Base-by-base conservation (phyloP, 2,113 vertebrate species). In the Podilymbus podiceps region DNA sequence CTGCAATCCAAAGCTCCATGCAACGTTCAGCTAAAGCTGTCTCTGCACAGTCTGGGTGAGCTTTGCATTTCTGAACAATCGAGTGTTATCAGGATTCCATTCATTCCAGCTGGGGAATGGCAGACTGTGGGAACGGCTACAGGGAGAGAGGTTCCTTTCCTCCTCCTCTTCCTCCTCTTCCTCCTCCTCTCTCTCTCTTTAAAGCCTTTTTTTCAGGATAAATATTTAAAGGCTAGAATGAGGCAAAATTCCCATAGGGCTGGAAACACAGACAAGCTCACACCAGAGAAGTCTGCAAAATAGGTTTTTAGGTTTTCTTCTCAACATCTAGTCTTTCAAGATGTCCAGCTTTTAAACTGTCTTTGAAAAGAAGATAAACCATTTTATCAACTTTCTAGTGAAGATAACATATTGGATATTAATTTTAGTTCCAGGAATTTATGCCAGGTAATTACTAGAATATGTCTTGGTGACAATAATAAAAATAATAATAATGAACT, bases 201-300 rank as follows among this genome's bases (percentile, higher is more conserved):
- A 59, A 60, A 69, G 10, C 30, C 33, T 71, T 90, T 89, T 89
- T 95, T 87, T 87, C 64, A 76, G 76, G 76, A 89, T 88, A 95
- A 95, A 94, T 95, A 96, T 97, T 96, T 84, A 81, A 95, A 91
- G 72, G 82, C 44, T 46, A 91, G 79, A 95, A 85, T 76, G 68
- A 94, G 56, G 67, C 56, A 92, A 93, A 91, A 71, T 15, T 93
- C 79, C 66, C 84, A 88, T 71, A 89, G n/a, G 56, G 50, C 53
- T 94, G 59, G 47, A 90, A 85, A 81, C 31, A 84, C 42, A 91
- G 88, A 64, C 55, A 66, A 81, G 18, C 63, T 95, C 60, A 88
- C 89, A 95, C 64, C 42, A 83, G 72, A 78, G 60, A 78, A 91
- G 38, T 77, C 80, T 90, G 81, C 63, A 92, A 87, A 96, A 92